Evolutionary conservation across 2,797 vertebrate species (phyloP).

Genomic region (Lagorchestes hirsutus): DNA sequence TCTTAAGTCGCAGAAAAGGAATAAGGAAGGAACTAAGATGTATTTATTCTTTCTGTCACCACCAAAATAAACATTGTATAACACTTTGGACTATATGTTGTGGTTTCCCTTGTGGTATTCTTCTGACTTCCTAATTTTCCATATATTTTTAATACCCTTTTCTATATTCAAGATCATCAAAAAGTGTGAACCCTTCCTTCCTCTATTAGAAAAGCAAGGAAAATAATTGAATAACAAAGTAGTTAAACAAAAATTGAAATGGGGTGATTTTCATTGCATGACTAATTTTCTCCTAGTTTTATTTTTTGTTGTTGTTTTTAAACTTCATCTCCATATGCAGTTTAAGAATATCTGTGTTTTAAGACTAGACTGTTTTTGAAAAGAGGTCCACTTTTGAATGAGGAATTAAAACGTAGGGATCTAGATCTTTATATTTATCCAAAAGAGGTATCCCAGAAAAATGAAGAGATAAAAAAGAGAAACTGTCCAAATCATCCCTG

Average conservation of each 20-base stretch:
- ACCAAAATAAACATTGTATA: rapidly evolving
- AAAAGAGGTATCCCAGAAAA: neutral
- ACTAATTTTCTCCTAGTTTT: no score
- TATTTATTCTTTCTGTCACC: rapidly evolving
- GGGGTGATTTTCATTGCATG: neutral
- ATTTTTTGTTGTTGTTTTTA: neutral
- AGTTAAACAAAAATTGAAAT: constrained; percentile 65
- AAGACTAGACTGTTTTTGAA: neutral
- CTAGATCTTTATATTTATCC: neutral
- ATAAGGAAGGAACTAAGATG: neutral
- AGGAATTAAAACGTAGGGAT: neutral
- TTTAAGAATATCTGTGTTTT: neutral
- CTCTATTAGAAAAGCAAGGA: constrained; percentile 50
- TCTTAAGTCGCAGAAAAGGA: neutral
- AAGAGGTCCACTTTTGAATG: neutral
- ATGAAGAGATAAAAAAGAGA: neutral
- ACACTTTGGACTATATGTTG: rapidly evolving
- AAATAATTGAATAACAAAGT: constrained; percentile 57
- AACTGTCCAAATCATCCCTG: neutral
- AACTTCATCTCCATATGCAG: neutral
- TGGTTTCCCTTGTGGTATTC: no score
- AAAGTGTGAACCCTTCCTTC: neutral
- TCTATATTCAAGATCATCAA: neutral
- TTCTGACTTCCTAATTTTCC: neutral
- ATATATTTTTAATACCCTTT: neutral